phyloP scores from a whole-genome alignment of 2,797 vertebrate species.

The Percopsis omiscomaycus region DNA sequence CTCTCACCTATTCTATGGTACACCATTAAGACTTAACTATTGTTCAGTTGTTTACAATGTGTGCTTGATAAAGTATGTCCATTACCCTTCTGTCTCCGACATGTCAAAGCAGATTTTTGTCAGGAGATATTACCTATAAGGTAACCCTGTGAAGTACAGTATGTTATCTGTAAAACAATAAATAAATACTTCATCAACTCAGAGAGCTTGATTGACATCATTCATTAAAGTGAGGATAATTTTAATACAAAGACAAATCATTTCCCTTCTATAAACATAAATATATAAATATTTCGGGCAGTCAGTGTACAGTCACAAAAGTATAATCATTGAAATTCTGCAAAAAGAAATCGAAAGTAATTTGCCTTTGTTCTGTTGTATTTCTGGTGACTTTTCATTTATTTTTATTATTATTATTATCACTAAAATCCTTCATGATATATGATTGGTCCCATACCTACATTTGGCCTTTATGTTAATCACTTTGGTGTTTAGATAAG shows the following conservation, averaged over 20 bases:
- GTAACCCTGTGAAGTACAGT: constrained; percentile 73
- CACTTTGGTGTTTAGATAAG: constrained; percentile 15
- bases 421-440: constrained; percentile 12
- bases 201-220: constrained; percentile 63
- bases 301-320: constrained; percentile 1
- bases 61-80: constrained; percentile 78
- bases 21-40: constrained; percentile 76
- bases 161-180: constrained; percentile 78
- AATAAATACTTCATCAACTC: constrained; percentile 77
- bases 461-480: constrained; percentile 7
- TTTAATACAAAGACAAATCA: constrained; percentile 14
- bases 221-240: constrained; percentile 61
- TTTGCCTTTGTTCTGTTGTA: constrained; percentile 2
- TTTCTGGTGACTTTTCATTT: constrained; percentile 2
- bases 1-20: constrained; percentile 78
- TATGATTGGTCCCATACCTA: constrained; percentile 18
- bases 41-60: constrained; percentile 80
- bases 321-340: constrained; percentile 10
- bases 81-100: constrained; percentile 64
- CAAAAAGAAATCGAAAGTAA: background rate
- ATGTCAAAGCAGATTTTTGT: constrained; percentile 65
- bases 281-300: too few relatives aligned
- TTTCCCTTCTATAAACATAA: constrained; percentile 15
- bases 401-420: background rate
- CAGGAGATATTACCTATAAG: constrained; percentile 73